Evolutionary conservation across 2,797 vertebrate genomes (phyloP).

Genomic region (Onychomys torridus): DNA sequence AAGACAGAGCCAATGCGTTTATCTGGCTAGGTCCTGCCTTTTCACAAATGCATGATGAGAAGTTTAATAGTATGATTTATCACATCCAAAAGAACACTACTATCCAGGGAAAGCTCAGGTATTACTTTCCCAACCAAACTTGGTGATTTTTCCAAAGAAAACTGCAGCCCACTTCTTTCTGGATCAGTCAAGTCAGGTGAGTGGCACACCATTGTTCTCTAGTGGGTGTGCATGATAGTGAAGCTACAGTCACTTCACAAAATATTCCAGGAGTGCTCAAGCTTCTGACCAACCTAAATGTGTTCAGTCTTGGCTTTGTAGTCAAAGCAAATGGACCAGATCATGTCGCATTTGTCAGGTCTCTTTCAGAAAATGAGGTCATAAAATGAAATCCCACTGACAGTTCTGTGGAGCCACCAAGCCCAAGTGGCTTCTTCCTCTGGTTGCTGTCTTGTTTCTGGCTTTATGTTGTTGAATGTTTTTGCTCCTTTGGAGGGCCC

Average conservation of each 20-base stretch:
- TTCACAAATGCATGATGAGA: background rate
- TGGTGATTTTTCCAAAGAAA: slow-evolving; percentile 9
- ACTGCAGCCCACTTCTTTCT: slow-evolving; percentile 22
- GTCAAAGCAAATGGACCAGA: slow-evolving; percentile 30
- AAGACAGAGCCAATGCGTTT: background rate
- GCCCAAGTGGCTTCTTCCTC: background rate
- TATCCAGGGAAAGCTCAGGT: background rate
- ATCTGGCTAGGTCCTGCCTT: background rate
- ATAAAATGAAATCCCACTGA: slow-evolving; percentile 1
- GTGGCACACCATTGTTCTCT: background rate
- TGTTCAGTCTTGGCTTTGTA: background rate
- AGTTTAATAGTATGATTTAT: background rate
- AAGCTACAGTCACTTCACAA: slow-evolving; percentile 12
- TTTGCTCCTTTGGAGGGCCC: too few relatives aligned
- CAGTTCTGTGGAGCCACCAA: background rate
- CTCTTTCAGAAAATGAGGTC: slow-evolving; percentile 14
- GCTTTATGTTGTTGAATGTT: too few relatives aligned
- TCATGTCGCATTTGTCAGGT: background rate
- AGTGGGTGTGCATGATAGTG: background rate
- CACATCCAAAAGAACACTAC: background rate
- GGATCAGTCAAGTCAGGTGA: background rate
- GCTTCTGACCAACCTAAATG: background rate
- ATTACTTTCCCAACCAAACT: background rate
- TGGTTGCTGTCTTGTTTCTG: slow-evolving; percentile 21
- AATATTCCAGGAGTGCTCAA: background rate